Conservation (phyloP, 2,113 vertebrate genomes). For the Oryzias melastigma region DNA sequence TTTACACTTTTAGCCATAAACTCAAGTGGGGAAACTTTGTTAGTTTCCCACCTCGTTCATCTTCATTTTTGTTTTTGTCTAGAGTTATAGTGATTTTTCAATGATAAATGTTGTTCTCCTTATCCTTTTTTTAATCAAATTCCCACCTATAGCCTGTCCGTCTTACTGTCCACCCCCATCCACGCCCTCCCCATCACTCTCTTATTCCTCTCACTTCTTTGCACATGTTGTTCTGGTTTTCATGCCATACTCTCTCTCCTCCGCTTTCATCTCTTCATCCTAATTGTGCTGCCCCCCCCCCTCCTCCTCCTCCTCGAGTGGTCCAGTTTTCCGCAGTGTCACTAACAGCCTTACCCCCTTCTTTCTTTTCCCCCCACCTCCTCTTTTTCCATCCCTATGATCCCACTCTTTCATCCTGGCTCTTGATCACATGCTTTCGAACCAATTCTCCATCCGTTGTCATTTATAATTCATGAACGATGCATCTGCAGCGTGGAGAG, state of each 20-base stretch:
- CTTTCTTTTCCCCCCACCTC: not conserved
- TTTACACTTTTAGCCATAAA: too few species aligned
- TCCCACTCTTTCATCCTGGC: conserved; percentile 21
- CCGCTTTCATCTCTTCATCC: conserved; percentile 2
- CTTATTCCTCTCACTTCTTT: not conserved
- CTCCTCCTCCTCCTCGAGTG: conserved; percentile 1
- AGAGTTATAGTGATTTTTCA: conserved; percentile 9
- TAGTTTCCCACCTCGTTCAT: too few species aligned
- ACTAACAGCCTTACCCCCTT: conserved; percentile 1
- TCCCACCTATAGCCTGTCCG: conserved; percentile 5
- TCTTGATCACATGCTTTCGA: conserved; percentile 13
- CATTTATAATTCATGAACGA: conserved; percentile 65
- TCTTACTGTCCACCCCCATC: conserved; percentile 18
- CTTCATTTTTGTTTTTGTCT: not conserved
- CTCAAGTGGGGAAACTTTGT: too few species aligned
- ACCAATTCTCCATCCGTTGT: conserved; percentile 25
- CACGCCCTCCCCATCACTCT: not conserved
- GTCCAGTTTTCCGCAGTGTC: conserved; percentile 30
- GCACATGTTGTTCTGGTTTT: conserved; percentile 31
- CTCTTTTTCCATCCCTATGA: conserved; percentile 2
- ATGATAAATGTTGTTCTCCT: conserved; percentile 1
- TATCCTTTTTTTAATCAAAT: conserved; percentile 1
- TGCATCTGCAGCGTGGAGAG: conserved; percentile 44
- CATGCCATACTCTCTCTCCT: conserved; percentile 16
- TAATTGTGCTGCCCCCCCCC: not conserved